These are phyloP conservation scores for Ptychodera flava DNA, from an alignment of 35 echinoderm and acorn worm species.

Conservation along the genomic window DNA sequence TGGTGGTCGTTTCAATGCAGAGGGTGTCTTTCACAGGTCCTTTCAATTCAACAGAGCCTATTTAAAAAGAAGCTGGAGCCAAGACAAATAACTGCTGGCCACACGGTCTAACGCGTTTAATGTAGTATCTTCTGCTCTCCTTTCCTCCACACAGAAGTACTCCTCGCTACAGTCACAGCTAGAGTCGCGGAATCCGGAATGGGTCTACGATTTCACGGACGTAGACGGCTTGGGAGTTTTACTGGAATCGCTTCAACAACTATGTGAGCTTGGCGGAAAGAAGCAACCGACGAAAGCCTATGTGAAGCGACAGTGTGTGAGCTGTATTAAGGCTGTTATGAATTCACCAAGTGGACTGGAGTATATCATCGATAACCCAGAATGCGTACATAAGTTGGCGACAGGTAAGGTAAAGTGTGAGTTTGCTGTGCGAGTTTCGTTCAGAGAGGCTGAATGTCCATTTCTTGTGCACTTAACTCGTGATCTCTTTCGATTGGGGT, in stretches of 20 bases:
- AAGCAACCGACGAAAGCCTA: slow-evolving; percentile 33
- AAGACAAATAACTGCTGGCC: background rate
- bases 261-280: slow-evolving; percentile 15
- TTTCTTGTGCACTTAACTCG: too few relatives aligned
- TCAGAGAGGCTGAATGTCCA: too few relatives aligned
- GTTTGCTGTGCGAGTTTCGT: too few relatives aligned
- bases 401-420: slow-evolving; percentile 83
- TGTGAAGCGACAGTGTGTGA: slow-evolving; percentile 56
- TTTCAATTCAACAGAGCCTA: too few relatives aligned
- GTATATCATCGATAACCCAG: slow-evolving; percentile 71
- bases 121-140: background rate
- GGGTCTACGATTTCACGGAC: slow-evolving; percentile 55
- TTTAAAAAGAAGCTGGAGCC: background rate
- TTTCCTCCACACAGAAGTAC: slow-evolving; percentile 52
- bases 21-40: too few relatives aligned
- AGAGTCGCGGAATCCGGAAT: slow-evolving; percentile 39
- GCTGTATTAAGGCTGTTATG: slow-evolving; percentile 69
- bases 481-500: too few relatives aligned
- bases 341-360: slow-evolving; percentile 65
- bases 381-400: slow-evolving; percentile 65
- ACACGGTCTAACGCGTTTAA: too few relatives aligned
- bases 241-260: slow-evolving; percentile 27
- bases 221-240: slow-evolving; percentile 55
- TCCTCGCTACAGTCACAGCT: slow-evolving; percentile 45
- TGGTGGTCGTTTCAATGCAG: too few relatives aligned